Evolutionary conservation across 1,140 invertebrate species (phyloP).

Genomic region (Eriocheir sinensis): DNA sequence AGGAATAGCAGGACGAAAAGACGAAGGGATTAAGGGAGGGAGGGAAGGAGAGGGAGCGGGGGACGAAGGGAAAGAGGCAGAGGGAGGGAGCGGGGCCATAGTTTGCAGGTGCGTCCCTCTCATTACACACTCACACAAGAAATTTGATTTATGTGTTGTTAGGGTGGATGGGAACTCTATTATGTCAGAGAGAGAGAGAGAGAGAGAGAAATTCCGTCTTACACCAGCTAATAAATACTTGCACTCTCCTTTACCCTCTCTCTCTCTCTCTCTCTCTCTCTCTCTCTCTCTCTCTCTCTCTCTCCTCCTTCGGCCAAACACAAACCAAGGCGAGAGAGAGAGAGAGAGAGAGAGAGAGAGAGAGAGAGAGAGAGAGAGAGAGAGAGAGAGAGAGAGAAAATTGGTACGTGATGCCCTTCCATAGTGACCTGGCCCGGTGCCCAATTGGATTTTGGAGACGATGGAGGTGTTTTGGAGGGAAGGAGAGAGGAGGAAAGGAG

Average conservation of each 20-base stretch:
- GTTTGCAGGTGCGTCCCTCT: neutral
- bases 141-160: constrained; percentile 17
- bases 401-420: neutral
- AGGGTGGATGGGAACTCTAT: constrained; percentile 12
- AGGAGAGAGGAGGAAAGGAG: neutral
- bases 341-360: neutral
- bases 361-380: constrained; percentile 22
- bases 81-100: neutral
- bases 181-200: neutral
- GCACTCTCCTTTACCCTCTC: neutral
- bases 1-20: neutral
- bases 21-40: neutral
- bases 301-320: neutral
- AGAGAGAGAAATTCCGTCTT: constrained; percentile 24
- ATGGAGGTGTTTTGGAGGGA: neutral
- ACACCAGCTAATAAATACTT: too few species aligned
- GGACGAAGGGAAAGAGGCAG: neutral
- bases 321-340: neutral
- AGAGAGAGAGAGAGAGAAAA: constrained; percentile 20
- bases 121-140: neutral
- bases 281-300: neutral
- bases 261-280: neutral
- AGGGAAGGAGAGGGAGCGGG: neutral
- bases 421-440: neutral
- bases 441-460: constrained; percentile 2